phyloP scores from a whole-genome alignment of 2,888 invertebrate genomes.

The Drosophila percnosoma region DNA sequence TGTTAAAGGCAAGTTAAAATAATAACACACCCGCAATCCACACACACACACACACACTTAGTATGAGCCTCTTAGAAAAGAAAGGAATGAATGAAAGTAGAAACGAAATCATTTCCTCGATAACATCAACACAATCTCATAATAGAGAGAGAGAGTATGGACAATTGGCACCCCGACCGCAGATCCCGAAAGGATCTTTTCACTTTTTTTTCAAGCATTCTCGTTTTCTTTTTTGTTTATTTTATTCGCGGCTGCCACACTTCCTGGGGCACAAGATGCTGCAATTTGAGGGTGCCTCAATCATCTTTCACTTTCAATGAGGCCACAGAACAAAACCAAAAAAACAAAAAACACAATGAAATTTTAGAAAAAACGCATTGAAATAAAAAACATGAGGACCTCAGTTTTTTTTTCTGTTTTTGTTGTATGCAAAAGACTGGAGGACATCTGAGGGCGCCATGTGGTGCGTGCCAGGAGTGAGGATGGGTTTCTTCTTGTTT shows the following conservation, averaged over 20 bases:
- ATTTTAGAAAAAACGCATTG: conserved; percentile 53
- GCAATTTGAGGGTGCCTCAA: conserved; percentile 70
- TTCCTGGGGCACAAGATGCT: conserved; percentile 75
- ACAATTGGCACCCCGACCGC: conserved; percentile 72
- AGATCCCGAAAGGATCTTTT: conserved; percentile 67
- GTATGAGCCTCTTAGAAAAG: conserved; percentile 9
- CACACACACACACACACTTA: background rate
- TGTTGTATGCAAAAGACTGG: conserved; percentile 74
- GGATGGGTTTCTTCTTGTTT: conserved; percentile 4
- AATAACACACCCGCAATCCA: background rate
- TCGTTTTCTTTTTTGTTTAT: conserved; percentile 28
- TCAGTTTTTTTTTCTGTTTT: conserved; percentile 53
- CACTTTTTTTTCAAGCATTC: conserved; percentile 67
- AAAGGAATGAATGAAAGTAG: conserved; percentile 27
- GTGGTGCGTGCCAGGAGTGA: conserved; percentile 69
- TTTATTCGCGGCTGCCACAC: conserved; percentile 64
- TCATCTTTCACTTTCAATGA: conserved; percentile 76
- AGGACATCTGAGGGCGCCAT: conserved; percentile 65
- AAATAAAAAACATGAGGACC: conserved; percentile 60
- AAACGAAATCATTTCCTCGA: conserved; percentile 70
- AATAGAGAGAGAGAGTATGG: conserved; percentile 48
- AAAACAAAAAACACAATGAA: conserved; percentile 56
- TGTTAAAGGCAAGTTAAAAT: background rate
- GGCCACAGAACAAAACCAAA: conserved; percentile 39
- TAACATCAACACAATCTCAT: conserved; percentile 55